A percentile compares a stretch with the other conserved stretches of the same genome.
These are phyloP conservation scores for Sabatieria punctata DNA, from an alignment of 2,888 invertebrate genomes.

Conservation along the genomic window DNA sequence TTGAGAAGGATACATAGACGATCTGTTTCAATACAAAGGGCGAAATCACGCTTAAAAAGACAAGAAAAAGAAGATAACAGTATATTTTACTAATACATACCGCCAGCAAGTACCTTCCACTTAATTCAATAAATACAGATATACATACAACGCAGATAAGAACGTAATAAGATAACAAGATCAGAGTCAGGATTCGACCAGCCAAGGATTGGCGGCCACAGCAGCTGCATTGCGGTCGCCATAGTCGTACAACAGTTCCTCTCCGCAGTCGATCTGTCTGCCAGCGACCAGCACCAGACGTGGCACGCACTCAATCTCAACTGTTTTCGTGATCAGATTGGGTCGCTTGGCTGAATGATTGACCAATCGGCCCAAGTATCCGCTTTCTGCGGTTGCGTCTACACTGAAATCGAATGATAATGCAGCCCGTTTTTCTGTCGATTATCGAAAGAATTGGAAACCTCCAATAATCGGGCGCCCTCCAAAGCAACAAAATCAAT, in stretches of 20 bases:
- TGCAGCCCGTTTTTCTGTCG: not conserved
- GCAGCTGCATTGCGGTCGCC: slow-evolving; percentile 83
- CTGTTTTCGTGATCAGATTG: slow-evolving; percentile 66
- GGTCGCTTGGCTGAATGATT: slow-evolving; percentile 76
- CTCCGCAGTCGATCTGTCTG: slow-evolving; percentile 60
- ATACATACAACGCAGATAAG: too few relatives aligned
- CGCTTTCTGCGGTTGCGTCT: slow-evolving; percentile 80
- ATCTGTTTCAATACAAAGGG: too few relatives aligned
- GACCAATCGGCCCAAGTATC: slow-evolving; percentile 70
- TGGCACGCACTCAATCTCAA: slow-evolving; percentile 52
- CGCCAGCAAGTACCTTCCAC: too few relatives aligned
- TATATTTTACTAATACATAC: too few relatives aligned
- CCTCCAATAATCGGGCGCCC: too few relatives aligned
- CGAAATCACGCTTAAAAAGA: too few relatives aligned
- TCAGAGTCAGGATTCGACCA: slow-evolving; percentile 47
- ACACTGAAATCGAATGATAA: slow-evolving; percentile 48
- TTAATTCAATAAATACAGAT: too few relatives aligned
- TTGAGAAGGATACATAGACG: too few relatives aligned
- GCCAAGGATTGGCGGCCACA: slow-evolving; percentile 79
- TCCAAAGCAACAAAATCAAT: too few relatives aligned
- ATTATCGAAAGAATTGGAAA: too few relatives aligned
- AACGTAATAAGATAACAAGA: too few relatives aligned
- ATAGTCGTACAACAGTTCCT: slow-evolving; percentile 90
- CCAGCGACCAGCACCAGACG: slow-evolving; percentile 74
- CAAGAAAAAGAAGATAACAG: too few relatives aligned